Evolutionary conservation across 2,113 vertebrate species (phyloP).

Genomic region (Petaurus breviceps): DNA sequence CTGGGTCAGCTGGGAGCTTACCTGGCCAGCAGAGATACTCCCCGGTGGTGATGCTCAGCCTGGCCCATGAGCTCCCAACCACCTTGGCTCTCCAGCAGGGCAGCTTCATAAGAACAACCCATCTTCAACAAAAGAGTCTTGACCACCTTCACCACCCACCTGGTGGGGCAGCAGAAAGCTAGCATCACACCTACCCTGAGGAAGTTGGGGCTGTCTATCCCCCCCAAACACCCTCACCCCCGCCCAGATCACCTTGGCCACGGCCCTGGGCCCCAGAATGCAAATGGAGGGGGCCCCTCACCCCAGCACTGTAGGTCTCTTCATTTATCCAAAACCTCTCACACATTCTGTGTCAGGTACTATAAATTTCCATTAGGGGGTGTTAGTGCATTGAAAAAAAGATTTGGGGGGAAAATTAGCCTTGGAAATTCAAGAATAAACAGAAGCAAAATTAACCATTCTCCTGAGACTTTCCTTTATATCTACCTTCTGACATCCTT

Average conservation of each 20-base stretch:
- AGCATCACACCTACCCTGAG: background rate
- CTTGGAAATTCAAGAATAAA: slow-evolving; percentile 35
- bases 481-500: background rate
- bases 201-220: rapidly evolving
- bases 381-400: background rate
- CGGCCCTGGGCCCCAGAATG: background rate
- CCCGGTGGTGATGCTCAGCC: slow-evolving; percentile 68
- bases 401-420: background rate
- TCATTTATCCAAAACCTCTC: background rate
- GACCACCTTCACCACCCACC: slow-evolving; percentile 76
- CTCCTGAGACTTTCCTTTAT: background rate
- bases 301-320: background rate
- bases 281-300: background rate
- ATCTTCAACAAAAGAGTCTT: slow-evolving; percentile 78
- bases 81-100: slow-evolving; percentile 64
- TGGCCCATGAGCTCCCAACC: slow-evolving; percentile 77
- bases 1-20: background rate
- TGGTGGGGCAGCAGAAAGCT: slow-evolving; percentile 58
- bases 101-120: slow-evolving; percentile 68
- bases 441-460: slow-evolving; percentile 13
- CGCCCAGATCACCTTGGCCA: background rate
- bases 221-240: background rate
- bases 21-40: slow-evolving; percentile 77
- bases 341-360: background rate
- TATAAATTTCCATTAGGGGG: background rate